These are phyloP conservation scores for Siderastrea siderea DNA, from an alignment of 92 coral and sea anemone species.

Conservation along the genomic window DNA sequence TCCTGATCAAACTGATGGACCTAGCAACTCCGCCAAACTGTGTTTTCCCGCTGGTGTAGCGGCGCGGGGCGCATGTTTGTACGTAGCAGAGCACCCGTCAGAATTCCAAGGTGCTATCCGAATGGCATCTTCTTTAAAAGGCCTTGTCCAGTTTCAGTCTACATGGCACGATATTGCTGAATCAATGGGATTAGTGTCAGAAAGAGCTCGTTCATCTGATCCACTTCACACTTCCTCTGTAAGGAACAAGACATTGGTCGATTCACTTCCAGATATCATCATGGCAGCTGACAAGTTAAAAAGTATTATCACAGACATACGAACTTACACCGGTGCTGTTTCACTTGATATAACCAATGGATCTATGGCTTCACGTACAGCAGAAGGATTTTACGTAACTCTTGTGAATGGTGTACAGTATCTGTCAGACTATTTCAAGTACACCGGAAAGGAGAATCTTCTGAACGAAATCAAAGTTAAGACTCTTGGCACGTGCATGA, in stretches of 20 bases:
- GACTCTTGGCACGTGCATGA: slow-evolving; percentile 34
- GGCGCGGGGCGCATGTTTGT: too few species aligned
- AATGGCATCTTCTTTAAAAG: slow-evolving; percentile 46
- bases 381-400: slow-evolving; percentile 47
- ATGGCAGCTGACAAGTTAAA: too few species aligned
- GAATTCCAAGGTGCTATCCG: not conserved
- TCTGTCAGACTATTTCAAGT: slow-evolving; percentile 33
- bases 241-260: slow-evolving; percentile 2
- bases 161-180: slow-evolving; percentile 42
- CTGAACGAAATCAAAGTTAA: not conserved
- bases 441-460: not conserved
- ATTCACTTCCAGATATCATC: too few species aligned
- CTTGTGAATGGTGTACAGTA: slow-evolving; percentile 42
- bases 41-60: too few species aligned
- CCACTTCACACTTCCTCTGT: slow-evolving; percentile 31
- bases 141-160: slow-evolving; percentile 51
- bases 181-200: slow-evolving; percentile 62
- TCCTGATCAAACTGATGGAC: too few species aligned
- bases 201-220: slow-evolving; percentile 54
- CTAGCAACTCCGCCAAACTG: too few species aligned
- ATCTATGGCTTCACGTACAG: slow-evolving; percentile 41
- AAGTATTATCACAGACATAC: too few species aligned
- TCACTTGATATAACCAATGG: slow-evolving; percentile 41
- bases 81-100: too few species aligned
- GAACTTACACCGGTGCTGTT: too few species aligned